These are phyloP conservation scores for Cryptotermes secundus DNA, from an alignment of 1,140 invertebrate species.

Conservation along the genomic window DNA sequence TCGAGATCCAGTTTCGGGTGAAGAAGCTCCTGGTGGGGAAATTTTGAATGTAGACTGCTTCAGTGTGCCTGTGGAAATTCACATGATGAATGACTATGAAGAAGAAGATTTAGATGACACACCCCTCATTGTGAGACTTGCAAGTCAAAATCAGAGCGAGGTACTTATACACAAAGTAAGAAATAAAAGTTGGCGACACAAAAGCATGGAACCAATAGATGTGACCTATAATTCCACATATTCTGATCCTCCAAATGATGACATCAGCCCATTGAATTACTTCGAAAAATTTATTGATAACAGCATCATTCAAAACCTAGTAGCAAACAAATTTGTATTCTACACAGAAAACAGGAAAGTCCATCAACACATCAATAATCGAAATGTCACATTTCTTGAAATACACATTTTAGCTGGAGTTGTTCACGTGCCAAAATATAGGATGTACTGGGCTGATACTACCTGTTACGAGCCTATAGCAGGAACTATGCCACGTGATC, in stretches of 20 bases:
- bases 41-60: too few species aligned
- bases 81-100: neutral
- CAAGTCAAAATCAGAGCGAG: neutral
- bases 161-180: neutral
- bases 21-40: neutral
- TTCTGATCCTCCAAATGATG: conserved; percentile 5
- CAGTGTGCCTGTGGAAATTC: neutral
- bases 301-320: neutral
- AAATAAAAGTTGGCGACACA: neutral
- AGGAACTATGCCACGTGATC: conserved; percentile 30
- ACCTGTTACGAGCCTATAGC: conserved; percentile 31
- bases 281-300: neutral
- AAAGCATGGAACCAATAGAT: neutral
- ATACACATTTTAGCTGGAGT: neutral
- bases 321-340: conserved; percentile 15
- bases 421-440: conserved; percentile 5
- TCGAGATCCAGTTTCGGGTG: neutral
- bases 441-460: conserved; percentile 21
- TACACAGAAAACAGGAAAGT: conserved; percentile 10
- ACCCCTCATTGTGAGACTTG: neutral
- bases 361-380: neutral
- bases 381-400: conserved; percentile 26
- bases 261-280: neutral
- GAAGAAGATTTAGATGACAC: neutral
- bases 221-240: neutral